Evolutionary conservation across 2,113 vertebrate genomes (phyloP).

Genomic region (Rhizomys pruinosus): DNA sequence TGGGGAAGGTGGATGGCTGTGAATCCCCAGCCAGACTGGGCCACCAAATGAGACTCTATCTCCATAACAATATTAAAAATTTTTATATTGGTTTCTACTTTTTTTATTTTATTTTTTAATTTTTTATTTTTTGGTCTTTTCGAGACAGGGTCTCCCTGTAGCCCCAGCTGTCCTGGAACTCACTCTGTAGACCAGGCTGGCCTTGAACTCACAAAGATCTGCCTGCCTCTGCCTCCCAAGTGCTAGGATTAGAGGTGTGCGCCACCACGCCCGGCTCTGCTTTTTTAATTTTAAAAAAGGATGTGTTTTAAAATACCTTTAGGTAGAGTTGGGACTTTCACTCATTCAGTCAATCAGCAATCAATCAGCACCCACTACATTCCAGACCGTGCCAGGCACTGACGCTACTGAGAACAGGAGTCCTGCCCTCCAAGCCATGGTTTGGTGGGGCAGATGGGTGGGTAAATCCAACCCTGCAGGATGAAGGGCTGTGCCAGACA

Average conservation of each 20-base stretch:
- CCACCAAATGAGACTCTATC: background rate
- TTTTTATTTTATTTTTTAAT: background rate
- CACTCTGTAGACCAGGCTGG: no score
- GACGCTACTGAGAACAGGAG: background rate
- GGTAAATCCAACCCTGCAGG: background rate
- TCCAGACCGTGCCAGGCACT: background rate
- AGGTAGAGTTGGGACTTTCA: conserved; percentile 12
- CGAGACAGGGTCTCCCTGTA: no score
- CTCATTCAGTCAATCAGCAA: background rate
- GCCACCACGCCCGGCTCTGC: no score
- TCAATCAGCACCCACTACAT: background rate
- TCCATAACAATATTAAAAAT: background rate
- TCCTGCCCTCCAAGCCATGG: background rate
- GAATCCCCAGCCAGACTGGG: background rate
- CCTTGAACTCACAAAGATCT: no score
- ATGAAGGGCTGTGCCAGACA: background rate
- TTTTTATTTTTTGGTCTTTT: no score
- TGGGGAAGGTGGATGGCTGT: no score
- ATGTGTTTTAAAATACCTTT: background rate
- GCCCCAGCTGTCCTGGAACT: no score
- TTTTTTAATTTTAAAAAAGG: background rate
- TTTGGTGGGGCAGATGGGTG: background rate
- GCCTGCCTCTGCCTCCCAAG: no score
- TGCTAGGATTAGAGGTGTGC: no score
- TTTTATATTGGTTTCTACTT: background rate